Conservation (phyloP, 2,888 invertebrate species). For the Drosophila glabriapex region DNA sequence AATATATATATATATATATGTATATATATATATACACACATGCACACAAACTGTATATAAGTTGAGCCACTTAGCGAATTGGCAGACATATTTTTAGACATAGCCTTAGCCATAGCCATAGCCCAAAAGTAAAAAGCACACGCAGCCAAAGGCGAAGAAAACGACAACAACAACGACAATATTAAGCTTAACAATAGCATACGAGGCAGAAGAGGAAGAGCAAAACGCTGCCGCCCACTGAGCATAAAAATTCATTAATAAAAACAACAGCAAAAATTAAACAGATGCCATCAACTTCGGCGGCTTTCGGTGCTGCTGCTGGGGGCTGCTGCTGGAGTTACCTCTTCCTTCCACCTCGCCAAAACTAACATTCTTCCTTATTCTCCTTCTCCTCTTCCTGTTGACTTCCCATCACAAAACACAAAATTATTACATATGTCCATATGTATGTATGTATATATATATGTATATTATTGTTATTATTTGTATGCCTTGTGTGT, state of each 20-base stretch:
- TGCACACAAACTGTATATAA: constrained; percentile 25
- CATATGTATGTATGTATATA: constrained; percentile 10
- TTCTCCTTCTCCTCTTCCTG: constrained; percentile 22
- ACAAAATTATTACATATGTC: constrained; percentile 57
- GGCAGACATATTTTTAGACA: constrained; percentile 75
- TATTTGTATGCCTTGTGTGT: constrained; percentile 19
- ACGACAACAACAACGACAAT: constrained; percentile 20
- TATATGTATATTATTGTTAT: constrained; percentile 34
- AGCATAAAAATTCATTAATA: constrained; percentile 74
- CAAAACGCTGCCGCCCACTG: constrained; percentile 39
- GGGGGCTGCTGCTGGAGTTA: constrained; percentile 1
- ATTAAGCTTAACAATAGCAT: constrained; percentile 23
- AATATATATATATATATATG: background rate
- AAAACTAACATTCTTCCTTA: constrained; percentile 11
- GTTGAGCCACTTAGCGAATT: constrained; percentile 75
- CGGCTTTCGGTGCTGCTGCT: background rate
- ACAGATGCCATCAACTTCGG: constrained; percentile 63
- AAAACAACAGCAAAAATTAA: constrained; percentile 74
- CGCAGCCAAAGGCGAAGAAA: constrained; percentile 47
- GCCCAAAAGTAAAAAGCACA: constrained; percentile 65
- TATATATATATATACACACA: background rate
- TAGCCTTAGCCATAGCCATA: constrained; percentile 49
- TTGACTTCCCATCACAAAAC: constrained; percentile 33
- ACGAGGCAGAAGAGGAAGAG: constrained; percentile 10
- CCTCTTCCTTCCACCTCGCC: constrained; percentile 2